Evolutionary conservation across 1,140 invertebrate genomes (phyloP).

Genomic region (Gonatopus flavifemur): DNA sequence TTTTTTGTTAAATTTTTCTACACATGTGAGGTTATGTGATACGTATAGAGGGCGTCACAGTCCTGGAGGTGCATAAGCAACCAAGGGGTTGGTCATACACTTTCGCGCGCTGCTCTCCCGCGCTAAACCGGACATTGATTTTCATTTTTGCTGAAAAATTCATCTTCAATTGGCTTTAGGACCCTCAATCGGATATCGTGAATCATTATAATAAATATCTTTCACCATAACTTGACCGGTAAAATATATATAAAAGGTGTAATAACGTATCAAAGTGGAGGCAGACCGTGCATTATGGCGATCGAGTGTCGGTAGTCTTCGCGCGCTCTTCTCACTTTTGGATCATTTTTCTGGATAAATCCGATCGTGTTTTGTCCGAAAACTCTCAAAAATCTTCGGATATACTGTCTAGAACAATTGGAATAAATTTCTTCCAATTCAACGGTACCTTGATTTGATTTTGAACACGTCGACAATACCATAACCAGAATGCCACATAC

Average conservation of each 20-base stretch:
- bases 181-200: not conserved
- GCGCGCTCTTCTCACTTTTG: conserved; percentile 31
- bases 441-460: conserved; percentile 19
- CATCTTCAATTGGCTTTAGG: conserved; percentile 1
- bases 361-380: not conserved
- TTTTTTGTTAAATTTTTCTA: not conserved
- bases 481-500: conserved; percentile 50
- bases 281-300: conserved; percentile 44
- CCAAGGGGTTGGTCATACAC: conserved; percentile 52
- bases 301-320: conserved; percentile 33
- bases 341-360: conserved; percentile 18
- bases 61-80: conserved; percentile 30
- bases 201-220: conserved; percentile 15
- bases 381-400: not conserved
- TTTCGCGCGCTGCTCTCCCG: conserved; percentile 57
- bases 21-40: conserved; percentile 51
- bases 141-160: conserved; percentile 32
- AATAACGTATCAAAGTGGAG: conserved; percentile 22
- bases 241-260: too few species aligned
- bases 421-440: conserved; percentile 11
- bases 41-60: conserved; percentile 54
- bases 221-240: too few species aligned
- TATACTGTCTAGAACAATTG: not conserved
- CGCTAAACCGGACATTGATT: too few species aligned
- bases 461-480: conserved; percentile 42